These are phyloP conservation scores for Crax fasciolata DNA, from an alignment of 2,797 vertebrate species.

Conservation along the genomic window DNA sequence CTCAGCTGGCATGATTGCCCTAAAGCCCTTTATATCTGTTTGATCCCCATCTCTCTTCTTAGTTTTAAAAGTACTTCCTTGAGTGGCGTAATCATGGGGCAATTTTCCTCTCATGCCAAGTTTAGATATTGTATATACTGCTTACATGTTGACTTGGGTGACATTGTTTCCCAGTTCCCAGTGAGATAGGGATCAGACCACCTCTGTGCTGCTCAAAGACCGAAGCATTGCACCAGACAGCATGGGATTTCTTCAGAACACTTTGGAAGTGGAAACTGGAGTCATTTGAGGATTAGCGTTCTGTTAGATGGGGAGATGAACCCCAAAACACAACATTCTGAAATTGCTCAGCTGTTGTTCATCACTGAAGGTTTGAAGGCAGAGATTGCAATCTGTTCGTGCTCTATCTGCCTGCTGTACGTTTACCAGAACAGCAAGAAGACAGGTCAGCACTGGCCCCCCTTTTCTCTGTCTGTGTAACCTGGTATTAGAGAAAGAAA, in stretches of 20 bases:
- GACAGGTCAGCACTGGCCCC: constrained; percentile 69
- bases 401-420: constrained; percentile 8
- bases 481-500: constrained; percentile 76
- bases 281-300: constrained; percentile 73
- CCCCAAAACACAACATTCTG: constrained; percentile 69
- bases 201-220: constrained; percentile 61
- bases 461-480: constrained; percentile 71
- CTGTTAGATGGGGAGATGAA: constrained; percentile 63
- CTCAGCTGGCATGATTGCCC: constrained; percentile 59
- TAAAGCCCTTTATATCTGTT: constrained; percentile 59
- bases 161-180: constrained; percentile 67
- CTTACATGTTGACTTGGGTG: constrained; percentile 69
- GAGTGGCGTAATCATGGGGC: constrained; percentile 69
- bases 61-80: constrained; percentile 73
- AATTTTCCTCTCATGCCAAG: constrained; percentile 67
- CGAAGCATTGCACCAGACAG: constrained; percentile 47
- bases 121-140: constrained; percentile 55
- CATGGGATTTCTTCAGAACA: constrained; percentile 34
- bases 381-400: constrained; percentile 52
- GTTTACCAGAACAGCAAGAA: constrained; percentile 38
- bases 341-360: constrained; percentile 53
- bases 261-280: constrained; percentile 74
- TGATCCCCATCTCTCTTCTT: constrained; percentile 61
- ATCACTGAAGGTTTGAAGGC: constrained; percentile 40
- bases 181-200: constrained; percentile 67